A percentile compares a stretch with the other conserved stretches of the same genome.
These are phyloP conservation scores for Novumbra hubbsi DNA, from an alignment of 2,797 vertebrate genomes.

Conservation along the genomic window DNA sequence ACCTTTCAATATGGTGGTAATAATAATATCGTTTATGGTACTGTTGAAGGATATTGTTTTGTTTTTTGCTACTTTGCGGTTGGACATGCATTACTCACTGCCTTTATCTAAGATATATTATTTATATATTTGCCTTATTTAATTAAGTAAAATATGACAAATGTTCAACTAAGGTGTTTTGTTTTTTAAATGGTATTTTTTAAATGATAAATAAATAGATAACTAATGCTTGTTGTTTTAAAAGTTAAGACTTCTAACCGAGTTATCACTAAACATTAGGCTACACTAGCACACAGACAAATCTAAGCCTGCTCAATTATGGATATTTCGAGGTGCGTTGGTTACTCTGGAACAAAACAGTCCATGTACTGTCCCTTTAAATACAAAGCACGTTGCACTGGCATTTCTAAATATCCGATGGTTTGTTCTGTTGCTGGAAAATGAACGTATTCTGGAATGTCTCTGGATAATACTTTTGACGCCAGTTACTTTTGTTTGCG, in stretches of 20 bases:
- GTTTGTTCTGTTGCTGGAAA: constrained; percentile 16
- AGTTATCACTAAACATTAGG: background rate
- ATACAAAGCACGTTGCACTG: constrained; percentile 44
- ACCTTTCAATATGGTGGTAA: background rate
- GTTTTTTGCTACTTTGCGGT: background rate
- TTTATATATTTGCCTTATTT: background rate
- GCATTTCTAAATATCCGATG: constrained; percentile 64
- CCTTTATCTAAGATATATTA: background rate
- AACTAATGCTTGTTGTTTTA: background rate
- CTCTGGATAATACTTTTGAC: constrained; percentile 19
- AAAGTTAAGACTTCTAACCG: background rate
- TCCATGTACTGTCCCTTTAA: constrained; percentile 63
- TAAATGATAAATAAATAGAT: background rate
- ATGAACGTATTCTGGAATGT: constrained; percentile 29
- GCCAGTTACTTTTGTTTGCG: constrained; percentile 27
- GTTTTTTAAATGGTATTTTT: background rate
- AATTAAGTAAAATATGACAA: background rate
- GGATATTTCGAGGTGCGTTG: background rate
- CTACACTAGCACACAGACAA: background rate
- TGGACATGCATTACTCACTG: background rate
- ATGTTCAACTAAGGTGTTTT: too few species aligned
- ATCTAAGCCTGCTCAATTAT: background rate
- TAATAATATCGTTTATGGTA: background rate
- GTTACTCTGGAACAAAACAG: background rate
- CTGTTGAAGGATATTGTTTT: background rate